Evolutionary conservation across 2,888 invertebrate genomes (phyloP).

Genomic region (Cremastinae sp.): DNA sequence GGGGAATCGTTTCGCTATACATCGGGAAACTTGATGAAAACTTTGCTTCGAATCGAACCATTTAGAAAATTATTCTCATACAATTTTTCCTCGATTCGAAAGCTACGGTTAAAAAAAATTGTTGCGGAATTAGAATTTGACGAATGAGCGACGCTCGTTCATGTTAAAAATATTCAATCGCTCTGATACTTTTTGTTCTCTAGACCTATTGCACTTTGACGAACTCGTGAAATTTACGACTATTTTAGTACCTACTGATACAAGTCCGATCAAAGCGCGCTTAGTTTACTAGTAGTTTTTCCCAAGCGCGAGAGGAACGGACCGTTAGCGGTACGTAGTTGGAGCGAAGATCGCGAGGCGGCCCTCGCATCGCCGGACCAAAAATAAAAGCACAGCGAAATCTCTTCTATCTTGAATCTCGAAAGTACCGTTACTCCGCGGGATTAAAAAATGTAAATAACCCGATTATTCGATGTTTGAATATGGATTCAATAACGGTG

Average conservation of each 20-base stretch:
- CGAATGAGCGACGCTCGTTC: too few species aligned
- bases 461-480: neutral
- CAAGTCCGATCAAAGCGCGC: conserved; percentile 36
- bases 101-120: too few species aligned
- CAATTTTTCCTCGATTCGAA: too few species aligned
- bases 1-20: neutral
- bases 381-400: neutral
- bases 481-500: too few species aligned
- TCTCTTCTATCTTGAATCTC: too few species aligned
- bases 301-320: conserved; percentile 25
- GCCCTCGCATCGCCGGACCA: conserved; percentile 1
- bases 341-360: conserved; percentile 23
- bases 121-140: too few species aligned
- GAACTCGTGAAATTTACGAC: neutral
- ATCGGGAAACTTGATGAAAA: neutral
- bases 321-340: conserved; percentile 30
- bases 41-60: too few species aligned
- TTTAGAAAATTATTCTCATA: too few species aligned
- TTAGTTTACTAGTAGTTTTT: conserved; percentile 34
- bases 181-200: neutral
- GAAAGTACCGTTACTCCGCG: too few species aligned
- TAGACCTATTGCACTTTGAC: neutral
- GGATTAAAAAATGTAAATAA: neutral
- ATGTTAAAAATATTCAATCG: too few species aligned
- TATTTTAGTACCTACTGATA: conserved; percentile 4